Base-by-base conservation (phyloP, 2,113 vertebrate species). In the Anoura caudifer region DNA sequence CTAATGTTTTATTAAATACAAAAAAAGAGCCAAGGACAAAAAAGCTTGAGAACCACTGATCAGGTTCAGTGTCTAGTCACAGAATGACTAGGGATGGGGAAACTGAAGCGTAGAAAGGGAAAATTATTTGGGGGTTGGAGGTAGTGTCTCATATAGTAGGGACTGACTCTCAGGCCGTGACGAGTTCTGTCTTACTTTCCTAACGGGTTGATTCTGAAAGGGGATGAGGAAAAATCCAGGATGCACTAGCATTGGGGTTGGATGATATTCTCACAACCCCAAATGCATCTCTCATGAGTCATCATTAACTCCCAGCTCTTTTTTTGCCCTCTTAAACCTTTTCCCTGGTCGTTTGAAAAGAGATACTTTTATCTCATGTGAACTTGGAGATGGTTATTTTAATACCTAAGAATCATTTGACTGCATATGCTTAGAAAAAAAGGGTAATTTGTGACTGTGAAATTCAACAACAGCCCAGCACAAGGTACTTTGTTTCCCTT, bases 331-430 rank as follows among this genome's bases (percentile, higher is more conserved):
- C 47, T 81, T 50, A 65, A 43, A 12, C 41, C 41, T 76, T 50
- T 81, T 79, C 63, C n/a, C 43, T 90, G 65, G 45, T 69, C 50
- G 45, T 65, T 92, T 95, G 70, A 84, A 92, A 96, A 56, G 50
- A 90, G 70, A 72, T 24, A 33, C 67, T 88, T 96, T 87, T n/a
- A 69, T 94, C 84, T 97, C 92, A 59, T 50, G 54, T 50, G 61
- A 72, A 33, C 6, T 72, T 47, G 61, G 61, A 73, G 38, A 45
- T 67, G 56, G 70, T 72, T 75, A n/a, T 87, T 90, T 93, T 63
- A 90, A 95, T 79, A 94, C 90, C 56, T 82, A 83, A 92, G 87
- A 88, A 87, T 97, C 91, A 96, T 82, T 80, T 97, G 94, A 96
- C 65, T 63, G 56, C 14, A 11, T 87, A 43, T 67, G 61, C 82